Evolutionary conservation across 2,888 invertebrate genomes (phyloP).

Genomic region (Lasioglossum lativentre): DNA sequence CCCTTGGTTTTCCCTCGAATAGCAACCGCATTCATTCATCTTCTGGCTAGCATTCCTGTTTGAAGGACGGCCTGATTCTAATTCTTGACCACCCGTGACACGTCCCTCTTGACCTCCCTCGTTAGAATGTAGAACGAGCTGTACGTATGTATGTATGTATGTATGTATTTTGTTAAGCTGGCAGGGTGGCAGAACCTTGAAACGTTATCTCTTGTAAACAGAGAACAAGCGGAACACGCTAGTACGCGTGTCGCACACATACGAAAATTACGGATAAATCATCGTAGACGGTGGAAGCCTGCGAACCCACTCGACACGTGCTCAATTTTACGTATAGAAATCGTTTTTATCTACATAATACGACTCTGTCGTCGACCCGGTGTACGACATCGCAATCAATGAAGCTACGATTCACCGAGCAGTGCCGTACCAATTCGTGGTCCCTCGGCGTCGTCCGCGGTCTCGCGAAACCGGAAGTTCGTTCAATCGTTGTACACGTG

Average conservation of each 20-base stretch:
- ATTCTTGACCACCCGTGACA: conserved; percentile 9
- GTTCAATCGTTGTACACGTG: background rate
- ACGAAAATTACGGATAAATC: background rate
- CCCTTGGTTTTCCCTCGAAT: background rate
- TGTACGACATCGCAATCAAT: conserved; percentile 82
- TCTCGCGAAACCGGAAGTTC: background rate
- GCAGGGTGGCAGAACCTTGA: background rate
- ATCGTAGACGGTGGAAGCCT: background rate
- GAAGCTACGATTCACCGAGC: conserved; percentile 82
- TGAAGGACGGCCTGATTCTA: conserved; percentile 9
- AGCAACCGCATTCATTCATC: conserved; percentile 13
- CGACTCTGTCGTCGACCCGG: conserved; percentile 75
- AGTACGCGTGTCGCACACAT: background rate
- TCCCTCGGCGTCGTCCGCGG: background rate
- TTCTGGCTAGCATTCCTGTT: conserved; percentile 6
- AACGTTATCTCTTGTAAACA: background rate
- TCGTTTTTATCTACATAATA: conserved; percentile 19
- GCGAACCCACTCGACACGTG: background rate
- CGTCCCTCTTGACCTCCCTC: conserved; percentile 12
- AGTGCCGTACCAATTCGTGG: conserved; percentile 73
- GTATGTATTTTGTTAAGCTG: background rate
- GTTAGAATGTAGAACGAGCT: background rate
- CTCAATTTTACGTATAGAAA: background rate
- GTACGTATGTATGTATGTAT: too few relatives aligned
- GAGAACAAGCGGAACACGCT: background rate